Evolutionary conservation across 1,140 invertebrate species (phyloP).

Genomic region (Linepithema humile): DNA sequence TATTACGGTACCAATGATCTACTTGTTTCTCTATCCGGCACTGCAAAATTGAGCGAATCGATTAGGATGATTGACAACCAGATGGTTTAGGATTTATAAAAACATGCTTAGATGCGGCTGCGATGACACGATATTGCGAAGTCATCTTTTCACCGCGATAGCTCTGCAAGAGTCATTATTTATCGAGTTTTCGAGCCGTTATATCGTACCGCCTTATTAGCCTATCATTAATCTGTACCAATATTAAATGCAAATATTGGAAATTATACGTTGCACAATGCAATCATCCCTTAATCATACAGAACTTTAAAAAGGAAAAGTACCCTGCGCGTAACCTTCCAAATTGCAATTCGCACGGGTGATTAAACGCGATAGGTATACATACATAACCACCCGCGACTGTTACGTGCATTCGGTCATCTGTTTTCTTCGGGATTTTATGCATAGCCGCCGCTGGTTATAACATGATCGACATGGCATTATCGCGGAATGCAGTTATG

Average conservation of each 20-base stretch:
- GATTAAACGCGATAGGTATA: conserved; percentile 28
- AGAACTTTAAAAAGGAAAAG: neutral
- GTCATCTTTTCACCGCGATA: conserved; percentile 30
- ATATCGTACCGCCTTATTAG: conserved; percentile 42
- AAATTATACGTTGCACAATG: conserved; percentile 44
- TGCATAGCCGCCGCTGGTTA: conserved; percentile 21
- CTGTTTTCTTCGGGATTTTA: conserved; percentile 18
- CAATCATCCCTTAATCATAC: conserved; percentile 48
- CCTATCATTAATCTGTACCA: conserved; percentile 44
- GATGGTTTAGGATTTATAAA: conserved; percentile 2
- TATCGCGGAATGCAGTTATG: conserved; percentile 42
- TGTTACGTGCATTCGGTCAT: conserved; percentile 13
- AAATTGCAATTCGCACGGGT: conserved; percentile 47
- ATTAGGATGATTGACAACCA: conserved; percentile 34
- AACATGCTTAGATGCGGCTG: neutral
- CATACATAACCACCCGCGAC: conserved; percentile 21
- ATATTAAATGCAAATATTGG: conserved; percentile 36
- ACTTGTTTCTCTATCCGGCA: neutral
- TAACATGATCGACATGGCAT: conserved; percentile 22
- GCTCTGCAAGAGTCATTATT: conserved; percentile 11
- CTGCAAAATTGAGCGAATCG: conserved; percentile 4
- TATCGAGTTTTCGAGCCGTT: conserved; percentile 44
- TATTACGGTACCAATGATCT: neutral
- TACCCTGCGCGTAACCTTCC: conserved; percentile 15
- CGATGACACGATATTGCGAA: conserved; percentile 4